Evolutionary conservation across 2,888 invertebrate species (phyloP).

Genomic region (Cephus spinipes): DNA sequence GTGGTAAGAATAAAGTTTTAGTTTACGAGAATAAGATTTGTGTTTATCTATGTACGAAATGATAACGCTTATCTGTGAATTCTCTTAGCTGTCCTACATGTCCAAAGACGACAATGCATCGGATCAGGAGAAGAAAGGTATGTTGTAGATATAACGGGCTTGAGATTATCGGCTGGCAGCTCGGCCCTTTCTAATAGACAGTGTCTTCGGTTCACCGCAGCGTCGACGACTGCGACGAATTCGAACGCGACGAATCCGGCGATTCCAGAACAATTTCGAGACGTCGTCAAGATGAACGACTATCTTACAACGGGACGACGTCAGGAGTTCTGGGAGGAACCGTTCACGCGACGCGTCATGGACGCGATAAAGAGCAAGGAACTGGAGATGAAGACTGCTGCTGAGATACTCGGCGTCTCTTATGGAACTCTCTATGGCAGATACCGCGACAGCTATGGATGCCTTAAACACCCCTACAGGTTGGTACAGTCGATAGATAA

Average conservation of each 20-base stretch:
- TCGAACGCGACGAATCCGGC: constrained; percentile 60
- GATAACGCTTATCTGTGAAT: background rate
- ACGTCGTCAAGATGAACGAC: constrained; percentile 89
- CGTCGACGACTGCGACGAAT: constrained; percentile 53
- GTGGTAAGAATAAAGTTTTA: constrained; percentile 47
- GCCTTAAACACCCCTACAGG: constrained; percentile 89
- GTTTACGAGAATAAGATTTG: background rate
- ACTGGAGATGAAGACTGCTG: constrained; percentile 93
- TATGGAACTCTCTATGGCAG: constrained; percentile 92
- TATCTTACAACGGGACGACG: constrained; percentile 86
- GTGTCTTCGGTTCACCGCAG: constrained; percentile 32
- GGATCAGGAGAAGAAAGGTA: constrained; percentile 62
- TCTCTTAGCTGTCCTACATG: constrained; percentile 56
- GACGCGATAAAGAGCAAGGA: constrained; percentile 91
- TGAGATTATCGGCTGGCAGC: background rate
- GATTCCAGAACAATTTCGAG: constrained; percentile 68
- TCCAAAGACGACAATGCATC: constrained; percentile 58
- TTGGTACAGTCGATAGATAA: constrained; percentile 47
- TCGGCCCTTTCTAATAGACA: background rate
- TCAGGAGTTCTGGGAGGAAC: constrained; percentile 94
- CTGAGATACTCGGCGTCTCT: constrained; percentile 89
- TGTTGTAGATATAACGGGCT: constrained; percentile 13
- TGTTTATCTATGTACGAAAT: background rate
- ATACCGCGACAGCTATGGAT: constrained; percentile 90
- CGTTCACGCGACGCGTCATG: constrained; percentile 88